These are phyloP conservation scores for Dorcus parallelipipedus DNA, from an alignment of 2,888 invertebrate species.

Conservation along the genomic window DNA sequence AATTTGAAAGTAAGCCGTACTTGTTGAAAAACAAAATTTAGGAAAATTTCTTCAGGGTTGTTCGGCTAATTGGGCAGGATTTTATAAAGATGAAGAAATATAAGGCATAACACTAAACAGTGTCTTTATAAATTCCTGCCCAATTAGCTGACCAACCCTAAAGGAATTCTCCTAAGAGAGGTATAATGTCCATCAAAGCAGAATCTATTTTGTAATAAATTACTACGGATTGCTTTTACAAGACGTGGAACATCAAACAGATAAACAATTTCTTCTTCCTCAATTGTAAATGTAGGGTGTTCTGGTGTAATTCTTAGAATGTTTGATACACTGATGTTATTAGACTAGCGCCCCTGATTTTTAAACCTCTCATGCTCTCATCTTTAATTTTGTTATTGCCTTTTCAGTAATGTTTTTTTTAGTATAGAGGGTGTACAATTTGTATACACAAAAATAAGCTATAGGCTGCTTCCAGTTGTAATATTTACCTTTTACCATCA, in stretches of 20 bases:
- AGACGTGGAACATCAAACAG: constrained; percentile 25
- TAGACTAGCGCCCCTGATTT: constrained; percentile 7
- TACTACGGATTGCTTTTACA: constrained; percentile 22
- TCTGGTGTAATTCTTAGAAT: constrained; percentile 15
- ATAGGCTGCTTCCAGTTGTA: too few species aligned
- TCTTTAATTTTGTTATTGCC: constrained; percentile 7
- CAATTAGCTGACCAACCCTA: too few species aligned
- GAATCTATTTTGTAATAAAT: constrained; percentile 19
- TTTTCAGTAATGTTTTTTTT: constrained; percentile 6
- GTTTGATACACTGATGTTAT: constrained; percentile 3
- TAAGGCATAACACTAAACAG: too few species aligned
- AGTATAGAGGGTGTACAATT: constrained; percentile 1
- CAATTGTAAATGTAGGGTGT: constrained; percentile 19
- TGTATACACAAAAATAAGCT: constrained; percentile 2
- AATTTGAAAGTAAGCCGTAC: too few species aligned
- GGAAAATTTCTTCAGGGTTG: too few species aligned
- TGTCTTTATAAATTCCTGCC: too few species aligned
- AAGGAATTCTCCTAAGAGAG: too few species aligned
- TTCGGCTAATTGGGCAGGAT: too few species aligned
- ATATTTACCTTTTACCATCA: too few species aligned
- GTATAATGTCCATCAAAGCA: constrained; percentile 10
- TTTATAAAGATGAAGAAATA: too few species aligned
- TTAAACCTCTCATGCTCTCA: constrained; percentile 6
- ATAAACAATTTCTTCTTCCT: constrained; percentile 21
- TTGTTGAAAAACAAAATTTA: too few species aligned